Evolutionary conservation across 2,113 vertebrate species (phyloP).

Genomic region (Cynopterus brachyotis): DNA sequence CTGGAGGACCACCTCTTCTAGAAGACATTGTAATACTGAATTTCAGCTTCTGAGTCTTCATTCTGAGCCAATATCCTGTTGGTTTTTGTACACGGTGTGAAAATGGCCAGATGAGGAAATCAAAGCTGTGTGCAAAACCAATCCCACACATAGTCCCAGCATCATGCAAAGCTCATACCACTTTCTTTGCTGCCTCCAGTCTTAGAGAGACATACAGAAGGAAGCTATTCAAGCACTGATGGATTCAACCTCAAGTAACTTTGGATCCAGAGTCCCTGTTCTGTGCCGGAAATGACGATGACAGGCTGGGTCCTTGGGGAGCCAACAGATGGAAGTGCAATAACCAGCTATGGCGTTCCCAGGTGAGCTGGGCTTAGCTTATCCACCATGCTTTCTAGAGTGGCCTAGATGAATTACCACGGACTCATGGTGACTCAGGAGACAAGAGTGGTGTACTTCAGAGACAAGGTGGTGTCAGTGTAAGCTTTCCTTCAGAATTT

Average conservation of each 20-base stretch:
- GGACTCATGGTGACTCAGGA: neutral
- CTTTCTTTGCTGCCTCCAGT: conserved; percentile 8
- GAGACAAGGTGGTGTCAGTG: neutral
- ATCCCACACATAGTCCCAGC: neutral
- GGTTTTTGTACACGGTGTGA: neutral
- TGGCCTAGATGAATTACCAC: neutral
- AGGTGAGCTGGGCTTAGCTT: neutral
- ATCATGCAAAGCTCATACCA: neutral
- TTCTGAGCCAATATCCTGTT: neutral
- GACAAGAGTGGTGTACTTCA: neutral
- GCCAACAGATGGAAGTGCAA: neutral
- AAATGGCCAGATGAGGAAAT: conserved; percentile 28
- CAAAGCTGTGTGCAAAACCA: conserved; percentile 37
- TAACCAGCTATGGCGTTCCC: neutral
- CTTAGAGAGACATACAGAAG: neutral
- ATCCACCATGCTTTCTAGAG: neutral
- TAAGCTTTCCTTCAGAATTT: neutral
- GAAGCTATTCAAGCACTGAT: neutral
- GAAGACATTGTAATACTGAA: neutral
- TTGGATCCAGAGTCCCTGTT: neutral
- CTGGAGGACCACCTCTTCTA: neutral
- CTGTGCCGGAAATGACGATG: neutral
- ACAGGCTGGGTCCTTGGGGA: neutral
- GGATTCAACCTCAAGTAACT: neutral
- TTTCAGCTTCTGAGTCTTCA: neutral